Base-by-base conservation (phyloP, 2,113 vertebrate species). In the Harpagus bidentatus region DNA sequence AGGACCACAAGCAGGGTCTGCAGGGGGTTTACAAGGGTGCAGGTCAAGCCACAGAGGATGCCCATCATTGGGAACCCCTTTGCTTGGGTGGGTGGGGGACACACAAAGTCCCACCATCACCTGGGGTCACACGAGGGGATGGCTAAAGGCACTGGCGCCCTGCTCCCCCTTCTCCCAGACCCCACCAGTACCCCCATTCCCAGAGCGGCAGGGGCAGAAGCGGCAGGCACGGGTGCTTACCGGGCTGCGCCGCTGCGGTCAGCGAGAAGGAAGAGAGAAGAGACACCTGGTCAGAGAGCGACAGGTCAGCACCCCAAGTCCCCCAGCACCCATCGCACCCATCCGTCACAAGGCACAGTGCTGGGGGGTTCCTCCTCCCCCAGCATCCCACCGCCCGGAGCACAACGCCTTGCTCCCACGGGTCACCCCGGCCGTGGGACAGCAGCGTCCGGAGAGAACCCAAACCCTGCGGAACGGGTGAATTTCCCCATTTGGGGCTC, bases 211-310 rank as follows among this genome's bases (percentile, higher is more conserved):
- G 26, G 29, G 43, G 19, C 17, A 12, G 48, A 12, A 43, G 66
- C 53, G 13, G 45, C 3, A 3, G 32, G 22, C 0, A 3, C 1
- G 0, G 43, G 72, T 4, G 5, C 99, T 99, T 99, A 99, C 99
- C 99, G 99, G 99, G 96, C 99, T 99, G 98, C 99, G 99, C 98
- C 99, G 99, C 99, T 99, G 99, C 98, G 99, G 99, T 98, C 99
- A 99, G 99, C 99, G 99, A 99, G 99, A 99, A 98, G 98, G 99
- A 98, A 99, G 99, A 99, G 99, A 99, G 99, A 99, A 99, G 97
- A 99, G 98, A 99, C 88, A 99, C 98, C 99, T 99, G 99, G 98
- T 99, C 99, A 99, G 99, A 99, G 98, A 99, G 99, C 89, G 94
- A 99, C 98, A 99, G 98, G 98, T 99, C 98, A 99, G 99, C 93